Base-by-base conservation (phyloP, 2,797 vertebrate genomes). In the Sebastiscus albofasciatus region DNA sequence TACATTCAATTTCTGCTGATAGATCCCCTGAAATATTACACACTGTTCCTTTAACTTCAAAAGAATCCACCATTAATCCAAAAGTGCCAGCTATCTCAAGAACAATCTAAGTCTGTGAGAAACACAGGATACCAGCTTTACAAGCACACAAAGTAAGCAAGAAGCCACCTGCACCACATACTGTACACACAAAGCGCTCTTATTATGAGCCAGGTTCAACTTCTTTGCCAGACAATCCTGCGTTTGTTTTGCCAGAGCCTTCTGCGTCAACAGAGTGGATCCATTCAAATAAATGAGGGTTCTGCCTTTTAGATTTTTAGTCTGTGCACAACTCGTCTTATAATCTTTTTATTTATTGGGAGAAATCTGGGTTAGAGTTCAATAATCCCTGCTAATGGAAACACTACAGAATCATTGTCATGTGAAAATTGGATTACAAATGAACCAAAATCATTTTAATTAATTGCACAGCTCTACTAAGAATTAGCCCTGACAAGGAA, bases 261-360 rank as follows among this genome's bases (percentile, higher is more conserved):
- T 58, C 22, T 58, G 49, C n/a, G 3, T 55, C 49, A 55, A 54
- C 39, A 49, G 66, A 69, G 31, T 22, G 1, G 22, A 26, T 26
- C 33, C 24, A 9, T 24, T 64, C 2, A 39, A 64, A 65, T 46
- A 24, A 29, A 64, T 39, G 1, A 69, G 20, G 4, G 14, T 26
- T 70, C 24, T 71, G 26, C 4, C 2, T 8, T 58, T 70, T 56
- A n/a, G 4, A 49, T 1, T 62, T 61, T 36, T 75, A 7, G 31
- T 8, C n/a, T 3, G 31, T 39, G 46, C 55, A n/a, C 31, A 20
- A 11, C 22, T 72, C 1, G 0, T 81, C 34, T 62, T 18, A 54
- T 39, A 78, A 77, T 78, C 42, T 55, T 39, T 11, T 73, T 49
- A 67, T 70, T 62, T 79, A 64, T 13, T n/a, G 49, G 33, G 29